Base-by-base conservation (phyloP, 2,113 vertebrate genomes). In the Carassius carassius region DNA sequence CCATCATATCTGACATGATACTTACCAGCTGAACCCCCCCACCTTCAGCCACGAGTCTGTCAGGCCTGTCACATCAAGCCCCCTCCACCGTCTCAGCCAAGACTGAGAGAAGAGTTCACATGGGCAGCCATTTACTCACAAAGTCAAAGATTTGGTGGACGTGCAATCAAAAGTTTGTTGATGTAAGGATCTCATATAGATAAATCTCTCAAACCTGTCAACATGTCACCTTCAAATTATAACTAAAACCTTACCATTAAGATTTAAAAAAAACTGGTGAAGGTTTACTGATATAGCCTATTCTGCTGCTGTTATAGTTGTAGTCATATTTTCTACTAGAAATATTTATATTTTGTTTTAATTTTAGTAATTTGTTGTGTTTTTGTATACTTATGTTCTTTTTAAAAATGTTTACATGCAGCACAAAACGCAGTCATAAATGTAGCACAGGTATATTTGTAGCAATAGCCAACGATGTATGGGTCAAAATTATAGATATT, bases 11-110 rank as follows among this genome's bases (percentile, higher is more conserved):
- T 95, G 88, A 96, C 96, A 97, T 92, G 95, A 94, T 95, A 95
- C 96, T 97, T 96, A 96, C 96, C 95, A 95, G 93, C 94, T 94
- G 96, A 96, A 96, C 96, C 95, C 95, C 95, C 94, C 91, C 90
- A 91, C 94, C 94, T 95, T 94, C 70, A 82, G 47, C 47, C n/a
- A 65, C 12, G 96, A 89, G 88, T 77, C 96, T 96, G 96, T 97
- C 97, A 97, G 87, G 87, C 81, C 88, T 88, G 88, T 90, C 90
- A 92, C 95, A 94, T 94, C 93, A 93, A 54, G 13, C 65, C 41
- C 32, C 12, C 72, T 0, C 41, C 44, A 25, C 0, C 56, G 12
- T 23, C 76, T 60, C 56, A 44, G 77, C 56, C 60, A 23, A 78
- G 56, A 23, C 12, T 73, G 11, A 78, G 19, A 62, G 56, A 78